A percentile compares a stretch with the other conserved stretches of the same genome.
These are phyloP conservation scores for Thereva nobilitata DNA, from an alignment of 2,888 invertebrate genomes.

Conservation along the genomic window DNA sequence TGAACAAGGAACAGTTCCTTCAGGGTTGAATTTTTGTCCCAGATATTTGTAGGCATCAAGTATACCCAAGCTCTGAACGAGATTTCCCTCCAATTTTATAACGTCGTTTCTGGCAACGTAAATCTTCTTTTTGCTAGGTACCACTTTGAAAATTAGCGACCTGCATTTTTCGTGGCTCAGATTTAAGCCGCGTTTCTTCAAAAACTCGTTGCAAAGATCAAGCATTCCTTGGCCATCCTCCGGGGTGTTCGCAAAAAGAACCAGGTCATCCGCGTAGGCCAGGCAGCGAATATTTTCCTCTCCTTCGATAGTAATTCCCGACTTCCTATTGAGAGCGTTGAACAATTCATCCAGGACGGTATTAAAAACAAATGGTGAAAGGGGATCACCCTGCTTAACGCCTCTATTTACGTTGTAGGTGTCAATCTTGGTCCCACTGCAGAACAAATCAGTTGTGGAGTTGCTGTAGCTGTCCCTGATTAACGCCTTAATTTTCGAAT, in stretches of 20 bases:
- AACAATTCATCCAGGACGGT: constrained; percentile 9
- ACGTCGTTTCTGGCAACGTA: not conserved
- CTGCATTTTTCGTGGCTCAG: not conserved
- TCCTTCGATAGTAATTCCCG: not conserved
- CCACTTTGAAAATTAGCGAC: not conserved
- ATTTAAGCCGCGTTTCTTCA: not conserved
- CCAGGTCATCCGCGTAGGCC: constrained; percentile 9
- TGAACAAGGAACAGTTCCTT: not conserved
- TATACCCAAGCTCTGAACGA: not conserved
- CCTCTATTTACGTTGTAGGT: not conserved
- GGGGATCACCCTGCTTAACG: constrained; percentile 20
- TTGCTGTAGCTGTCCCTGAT: not conserved
- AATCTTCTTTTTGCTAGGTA: not conserved
- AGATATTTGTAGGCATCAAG: not conserved
- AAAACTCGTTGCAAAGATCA: not conserved
- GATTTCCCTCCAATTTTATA: not conserved
- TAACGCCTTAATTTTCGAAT: not conserved
- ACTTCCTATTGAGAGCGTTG: not conserved
- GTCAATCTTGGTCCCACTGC: not conserved
- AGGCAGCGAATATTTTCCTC: not conserved
- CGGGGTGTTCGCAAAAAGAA: not conserved
- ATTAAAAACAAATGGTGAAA: constrained; percentile 10
- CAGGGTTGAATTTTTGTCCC: not conserved
- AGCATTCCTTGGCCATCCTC: not conserved
- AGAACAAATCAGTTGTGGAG: not conserved